Conservation (phyloP, 2,888 invertebrate genomes). For the Drosophila cognata region DNA sequence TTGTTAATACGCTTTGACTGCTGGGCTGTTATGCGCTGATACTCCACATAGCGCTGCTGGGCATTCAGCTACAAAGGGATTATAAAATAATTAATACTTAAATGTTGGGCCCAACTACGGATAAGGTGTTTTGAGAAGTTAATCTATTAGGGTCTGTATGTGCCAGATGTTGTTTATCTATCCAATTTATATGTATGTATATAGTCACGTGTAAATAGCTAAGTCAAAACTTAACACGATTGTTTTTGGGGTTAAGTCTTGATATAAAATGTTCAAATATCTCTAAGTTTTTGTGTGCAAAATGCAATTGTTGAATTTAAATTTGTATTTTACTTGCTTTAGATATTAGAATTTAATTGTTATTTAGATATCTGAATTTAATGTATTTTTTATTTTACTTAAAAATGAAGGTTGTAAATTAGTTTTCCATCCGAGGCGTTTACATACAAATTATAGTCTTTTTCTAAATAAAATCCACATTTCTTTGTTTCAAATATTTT, state of each 20-base stretch:
- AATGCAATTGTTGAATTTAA: background rate
- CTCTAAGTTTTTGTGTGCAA: background rate
- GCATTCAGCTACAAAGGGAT: slow-evolving; percentile 88
- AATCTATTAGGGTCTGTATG: background rate
- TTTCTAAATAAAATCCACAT: background rate
- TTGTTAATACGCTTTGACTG: slow-evolving; percentile 90
- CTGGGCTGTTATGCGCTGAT: slow-evolving; percentile 92
- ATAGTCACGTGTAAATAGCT: background rate
- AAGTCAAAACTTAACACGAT: background rate
- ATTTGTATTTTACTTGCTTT: background rate
- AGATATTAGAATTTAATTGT: no score
- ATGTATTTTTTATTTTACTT: background rate
- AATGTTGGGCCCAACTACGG: background rate
- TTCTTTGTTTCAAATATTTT: background rate
- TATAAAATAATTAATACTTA: background rate
- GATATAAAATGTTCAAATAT: background rate
- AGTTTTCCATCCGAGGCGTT: background rate
- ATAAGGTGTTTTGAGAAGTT: background rate
- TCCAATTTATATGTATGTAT: background rate
- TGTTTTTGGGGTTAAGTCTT: background rate
- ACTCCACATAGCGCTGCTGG: slow-evolving; percentile 92
- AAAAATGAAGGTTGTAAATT: background rate
- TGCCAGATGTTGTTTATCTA: background rate
- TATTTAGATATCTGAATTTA: background rate
- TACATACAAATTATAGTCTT: background rate